Percentiles rank a stretch among this genome's conserved stretches.
Evolutionary conservation across 2,113 vertebrate species (phyloP).

Genomic region (Dissostichus mawsoni): DNA sequence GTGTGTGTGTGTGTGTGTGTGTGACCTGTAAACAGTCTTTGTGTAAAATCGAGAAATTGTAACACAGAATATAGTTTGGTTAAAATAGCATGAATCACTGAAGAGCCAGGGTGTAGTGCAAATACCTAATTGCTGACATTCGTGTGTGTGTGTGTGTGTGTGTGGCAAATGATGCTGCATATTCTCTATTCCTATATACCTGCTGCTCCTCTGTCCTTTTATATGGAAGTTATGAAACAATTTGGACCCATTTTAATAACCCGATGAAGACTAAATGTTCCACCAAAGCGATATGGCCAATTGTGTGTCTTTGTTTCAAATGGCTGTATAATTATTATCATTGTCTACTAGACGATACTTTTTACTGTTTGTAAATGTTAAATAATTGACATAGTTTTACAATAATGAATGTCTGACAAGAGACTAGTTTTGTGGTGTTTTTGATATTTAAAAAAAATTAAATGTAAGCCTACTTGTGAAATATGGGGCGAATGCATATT

Average conservation of each 20-base stretch:
- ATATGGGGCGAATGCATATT: slow-evolving; percentile 56
- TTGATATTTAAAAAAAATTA: slow-evolving; percentile 74
- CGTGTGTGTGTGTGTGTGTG: neutral
- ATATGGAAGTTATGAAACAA: neutral
- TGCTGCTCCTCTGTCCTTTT: slow-evolving; percentile 27
- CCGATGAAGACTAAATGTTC: slow-evolving; percentile 53
- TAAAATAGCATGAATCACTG: slow-evolving; percentile 34
- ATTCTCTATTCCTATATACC: neutral
- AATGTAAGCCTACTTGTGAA: slow-evolving; percentile 59
- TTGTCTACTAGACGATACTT: slow-evolving; percentile 69
- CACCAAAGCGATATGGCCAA: slow-evolving; percentile 49
- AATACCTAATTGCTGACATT: slow-evolving; percentile 13
- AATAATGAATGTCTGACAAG: slow-evolving; percentile 75
- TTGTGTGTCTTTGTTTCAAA: slow-evolving; percentile 42
- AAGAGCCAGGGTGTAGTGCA: slow-evolving; percentile 7
- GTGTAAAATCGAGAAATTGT: neutral
- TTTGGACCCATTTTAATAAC: slow-evolving; percentile 1
- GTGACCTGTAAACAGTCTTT: no score
- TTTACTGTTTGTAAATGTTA: slow-evolving; percentile 83
- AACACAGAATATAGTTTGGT: neutral
- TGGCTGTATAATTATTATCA: slow-evolving; percentile 72
- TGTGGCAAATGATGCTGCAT: slow-evolving; percentile 25
- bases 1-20: no score
- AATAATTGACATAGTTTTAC: slow-evolving; percentile 83
- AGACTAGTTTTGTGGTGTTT: slow-evolving; percentile 81